Percentiles rank a stretch among this genome's conserved stretches.
Conservation (phyloP, 2,797 vertebrate genomes). For the Brotula barbata region DNA sequence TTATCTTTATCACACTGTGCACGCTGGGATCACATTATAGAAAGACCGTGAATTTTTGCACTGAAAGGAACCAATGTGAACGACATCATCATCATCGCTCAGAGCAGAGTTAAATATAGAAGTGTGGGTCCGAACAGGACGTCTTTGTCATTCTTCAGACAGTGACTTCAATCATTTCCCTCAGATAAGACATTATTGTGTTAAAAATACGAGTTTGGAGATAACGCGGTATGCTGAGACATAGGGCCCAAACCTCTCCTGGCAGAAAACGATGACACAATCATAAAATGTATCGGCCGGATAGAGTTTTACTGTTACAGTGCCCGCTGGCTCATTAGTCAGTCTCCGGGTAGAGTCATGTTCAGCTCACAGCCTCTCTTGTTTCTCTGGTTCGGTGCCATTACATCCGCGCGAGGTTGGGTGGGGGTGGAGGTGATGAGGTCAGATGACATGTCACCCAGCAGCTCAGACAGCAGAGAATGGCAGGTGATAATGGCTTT, state of each 20-base stretch:
- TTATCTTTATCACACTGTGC: conserved; percentile 48
- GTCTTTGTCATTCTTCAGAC: conserved; percentile 62
- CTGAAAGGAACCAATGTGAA: conserved; percentile 53
- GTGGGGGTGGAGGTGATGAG: conserved; percentile 32
- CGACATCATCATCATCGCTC: conserved; percentile 63
- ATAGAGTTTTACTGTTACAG: conserved; percentile 29
- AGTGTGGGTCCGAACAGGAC: conserved; percentile 59
- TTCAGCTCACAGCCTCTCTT: conserved; percentile 63
- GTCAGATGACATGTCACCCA: conserved; percentile 65
- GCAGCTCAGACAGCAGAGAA: conserved; percentile 30
- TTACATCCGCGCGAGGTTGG: conserved; percentile 42
- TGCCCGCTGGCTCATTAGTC: conserved; percentile 58
- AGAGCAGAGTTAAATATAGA: conserved; percentile 71
- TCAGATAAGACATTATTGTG: conserved; percentile 7
- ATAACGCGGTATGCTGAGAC: conserved; percentile 27
- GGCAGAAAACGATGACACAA: conserved; percentile 50
- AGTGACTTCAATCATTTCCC: conserved; percentile 40
- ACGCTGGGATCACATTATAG: conserved; percentile 43
- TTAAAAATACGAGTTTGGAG: conserved; percentile 13
- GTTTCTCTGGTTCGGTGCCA: conserved; percentile 58
- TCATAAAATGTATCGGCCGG: conserved; percentile 43
- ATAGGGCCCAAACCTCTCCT: conserved; percentile 44
- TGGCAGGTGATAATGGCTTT: conserved; percentile 43
- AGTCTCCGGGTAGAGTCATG: conserved; percentile 58
- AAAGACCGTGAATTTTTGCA: conserved; percentile 35